Percentiles rank a stretch among this genome's conserved stretches.
phyloP scores from a whole-genome alignment of 2,888 invertebrate species.

The Trissoscelio sp. region DNA sequence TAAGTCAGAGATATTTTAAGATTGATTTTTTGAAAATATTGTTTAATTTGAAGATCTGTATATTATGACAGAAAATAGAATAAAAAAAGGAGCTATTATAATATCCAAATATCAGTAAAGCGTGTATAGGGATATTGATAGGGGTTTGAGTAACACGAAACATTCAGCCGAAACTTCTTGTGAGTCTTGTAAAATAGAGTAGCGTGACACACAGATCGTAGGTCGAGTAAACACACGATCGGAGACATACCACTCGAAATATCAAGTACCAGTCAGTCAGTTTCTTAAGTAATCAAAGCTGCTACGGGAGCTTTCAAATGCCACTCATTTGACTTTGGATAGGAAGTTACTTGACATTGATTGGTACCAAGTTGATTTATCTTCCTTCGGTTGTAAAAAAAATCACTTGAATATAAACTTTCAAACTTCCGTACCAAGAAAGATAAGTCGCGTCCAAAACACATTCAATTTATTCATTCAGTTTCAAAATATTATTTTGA shows the following conservation, averaged over 20 bases:
- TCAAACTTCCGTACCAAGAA: constrained; percentile 45
- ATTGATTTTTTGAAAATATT: too few relatives aligned
- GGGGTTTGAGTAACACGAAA: constrained; percentile 61
- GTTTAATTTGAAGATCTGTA: too few relatives aligned
- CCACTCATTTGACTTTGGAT: constrained; percentile 74
- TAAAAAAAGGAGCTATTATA: constrained; percentile 19
- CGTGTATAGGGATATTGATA: constrained; percentile 54
- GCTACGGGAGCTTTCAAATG: constrained; percentile 72
- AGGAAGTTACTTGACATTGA: constrained; percentile 78
- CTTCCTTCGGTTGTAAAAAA: constrained; percentile 70
- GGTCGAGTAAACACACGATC: constrained; percentile 77
- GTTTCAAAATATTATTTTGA: constrained; percentile 46
- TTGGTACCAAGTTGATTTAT: constrained; percentile 73
- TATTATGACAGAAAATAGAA: too few relatives aligned
- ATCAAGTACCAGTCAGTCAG: constrained; percentile 76
- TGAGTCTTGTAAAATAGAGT: constrained; percentile 68
- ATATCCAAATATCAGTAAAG: constrained; percentile 11
- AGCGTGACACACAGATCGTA: constrained; percentile 73
- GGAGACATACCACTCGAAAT: constrained; percentile 77
- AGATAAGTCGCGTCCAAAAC: constrained; percentile 41
- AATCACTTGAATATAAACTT: constrained; percentile 68
- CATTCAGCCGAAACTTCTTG: constrained; percentile 65
- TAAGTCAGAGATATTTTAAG: too few relatives aligned
- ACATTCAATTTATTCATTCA: constrained; percentile 28
- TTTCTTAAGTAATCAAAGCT: constrained; percentile 74